phyloP scores from a whole-genome alignment of 1,140 invertebrate species.

The Hyphantria cunea region DNA sequence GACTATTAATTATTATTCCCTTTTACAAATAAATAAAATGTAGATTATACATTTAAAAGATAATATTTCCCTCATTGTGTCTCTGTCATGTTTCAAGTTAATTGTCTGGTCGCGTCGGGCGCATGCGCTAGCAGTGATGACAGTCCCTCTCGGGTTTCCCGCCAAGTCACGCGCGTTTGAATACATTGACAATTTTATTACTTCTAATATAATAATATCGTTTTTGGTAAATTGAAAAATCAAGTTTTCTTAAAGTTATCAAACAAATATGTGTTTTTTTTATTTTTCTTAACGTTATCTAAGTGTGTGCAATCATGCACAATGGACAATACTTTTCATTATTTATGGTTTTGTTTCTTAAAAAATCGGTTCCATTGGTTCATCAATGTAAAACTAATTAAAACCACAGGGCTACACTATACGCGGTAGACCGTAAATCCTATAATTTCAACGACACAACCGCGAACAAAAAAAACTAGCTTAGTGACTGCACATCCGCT shows the following conservation, averaged over 20 bases:
- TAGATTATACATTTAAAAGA: too few relatives aligned
- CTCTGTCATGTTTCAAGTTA: constrained; percentile 29
- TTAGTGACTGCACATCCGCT: constrained; percentile 23
- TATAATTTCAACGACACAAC: constrained; percentile 16
- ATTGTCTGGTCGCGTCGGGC: constrained; percentile 32
- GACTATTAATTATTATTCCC: too few relatives aligned
- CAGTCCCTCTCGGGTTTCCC: constrained; percentile 44
- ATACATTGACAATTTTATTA: constrained; percentile 9
- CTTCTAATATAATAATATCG: background rate
- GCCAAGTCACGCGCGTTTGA: constrained; percentile 37
- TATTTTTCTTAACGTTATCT: too few relatives aligned
- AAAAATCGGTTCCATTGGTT: too few relatives aligned
- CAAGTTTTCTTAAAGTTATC: background rate
- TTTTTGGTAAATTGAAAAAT: background rate
- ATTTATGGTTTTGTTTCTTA: too few relatives aligned
- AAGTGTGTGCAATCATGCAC: too few relatives aligned
- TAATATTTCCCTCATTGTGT: constrained; percentile 17
- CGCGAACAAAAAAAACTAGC: constrained; percentile 22
- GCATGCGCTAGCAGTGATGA: constrained; percentile 42
- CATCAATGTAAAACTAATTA: constrained; percentile 7
- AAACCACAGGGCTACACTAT: constrained; percentile 7
- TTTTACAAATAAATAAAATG: too few relatives aligned
- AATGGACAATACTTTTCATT: too few relatives aligned
- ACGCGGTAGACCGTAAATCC: constrained; percentile 32
- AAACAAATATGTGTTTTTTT: too few relatives aligned